A percentile compares a stretch with the other conserved stretches of the same genome.
phyloP scores from a whole-genome alignment of 2,113 vertebrate species.

The Elanus axillaris region DNA sequence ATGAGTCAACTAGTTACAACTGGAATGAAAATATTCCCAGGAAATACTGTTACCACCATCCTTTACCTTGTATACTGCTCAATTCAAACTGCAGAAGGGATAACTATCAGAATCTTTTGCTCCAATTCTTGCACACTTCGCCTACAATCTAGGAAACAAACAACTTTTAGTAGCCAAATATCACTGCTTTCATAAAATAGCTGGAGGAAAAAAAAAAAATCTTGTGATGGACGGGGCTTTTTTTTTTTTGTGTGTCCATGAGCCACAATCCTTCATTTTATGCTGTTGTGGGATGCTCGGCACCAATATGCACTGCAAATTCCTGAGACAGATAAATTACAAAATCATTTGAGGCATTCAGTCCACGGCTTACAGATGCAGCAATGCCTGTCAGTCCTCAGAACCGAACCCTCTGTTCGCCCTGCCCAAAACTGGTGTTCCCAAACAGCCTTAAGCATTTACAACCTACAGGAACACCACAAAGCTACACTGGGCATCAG shows the following conservation, averaged over 20 bases:
- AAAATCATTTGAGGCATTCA: not conserved
- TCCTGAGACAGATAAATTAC: not conserved
- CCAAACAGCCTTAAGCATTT: not conserved
- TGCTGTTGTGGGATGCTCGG: not conserved
- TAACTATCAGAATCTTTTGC: not conserved
- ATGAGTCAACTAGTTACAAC: not conserved
- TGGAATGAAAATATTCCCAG: not conserved
- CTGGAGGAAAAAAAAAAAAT: not conserved
- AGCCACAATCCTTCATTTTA: not conserved
- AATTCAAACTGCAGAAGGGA: not conserved
- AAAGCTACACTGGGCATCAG: not conserved
- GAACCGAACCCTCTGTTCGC: not conserved
- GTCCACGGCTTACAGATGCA: not conserved
- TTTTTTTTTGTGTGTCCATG: not conserved
- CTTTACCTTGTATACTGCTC: not conserved
- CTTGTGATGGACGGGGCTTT: accelerated
- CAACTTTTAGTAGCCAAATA: not conserved
- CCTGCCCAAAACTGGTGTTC: not conserved
- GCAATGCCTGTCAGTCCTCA: not conserved
- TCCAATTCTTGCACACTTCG: not conserved
- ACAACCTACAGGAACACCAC: not conserved
- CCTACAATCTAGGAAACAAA: not conserved
- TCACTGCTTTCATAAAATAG: not conserved
- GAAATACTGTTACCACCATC: not conserved
- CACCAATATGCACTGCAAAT: not conserved